Evolutionary conservation across 2,888 invertebrate genomes (phyloP).

Genomic region (Erpobdella octoculata): DNA sequence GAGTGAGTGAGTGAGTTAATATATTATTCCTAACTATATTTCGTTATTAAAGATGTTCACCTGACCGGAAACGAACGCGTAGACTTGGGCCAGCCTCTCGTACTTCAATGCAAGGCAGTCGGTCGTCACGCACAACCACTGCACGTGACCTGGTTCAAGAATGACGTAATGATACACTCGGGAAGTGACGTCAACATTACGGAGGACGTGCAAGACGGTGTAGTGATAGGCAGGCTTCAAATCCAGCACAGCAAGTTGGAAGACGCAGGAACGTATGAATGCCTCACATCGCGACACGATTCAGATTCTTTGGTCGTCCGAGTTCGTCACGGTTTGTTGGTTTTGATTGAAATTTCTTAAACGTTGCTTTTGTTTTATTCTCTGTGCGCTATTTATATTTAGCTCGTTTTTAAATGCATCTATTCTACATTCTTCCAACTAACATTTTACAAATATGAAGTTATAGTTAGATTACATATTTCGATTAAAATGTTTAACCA

Average conservation of each 20-base stretch:
- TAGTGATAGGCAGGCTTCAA: not conserved
- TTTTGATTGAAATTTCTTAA: no score
- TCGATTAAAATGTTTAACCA: no score
- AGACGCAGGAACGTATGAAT: not conserved
- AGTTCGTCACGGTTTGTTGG: not conserved
- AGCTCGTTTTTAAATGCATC: no score
- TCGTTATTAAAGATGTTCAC: not conserved
- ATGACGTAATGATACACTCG: constrained; percentile 8
- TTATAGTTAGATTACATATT: no score
- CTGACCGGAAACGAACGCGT: not conserved
- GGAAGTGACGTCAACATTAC: not conserved
- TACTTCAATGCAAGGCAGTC: not conserved
- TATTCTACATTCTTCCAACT: no score
- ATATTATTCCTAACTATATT: no score
- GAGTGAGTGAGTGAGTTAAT: no score
- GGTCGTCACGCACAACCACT: not conserved
- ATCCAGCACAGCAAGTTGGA: not conserved
- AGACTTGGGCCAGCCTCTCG: not conserved
- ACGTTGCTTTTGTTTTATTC: no score
- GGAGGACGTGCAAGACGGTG: not conserved
- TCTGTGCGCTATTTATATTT: no score
- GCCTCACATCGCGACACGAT: not conserved
- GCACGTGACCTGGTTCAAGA: constrained; percentile 6
- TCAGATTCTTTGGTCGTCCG: not conserved
- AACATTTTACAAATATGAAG: no score